Evolutionary conservation across 2,113 vertebrate species (phyloP).

Genomic region (mouse (Mus musculus)): GRCm39 chr3:26313001-26313500

Average conservation of each 20-base stretch:
- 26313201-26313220: constrained; percentile 78
- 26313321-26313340: constrained; percentile 53
- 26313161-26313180: constrained; percentile 78
- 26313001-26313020: too few relatives aligned
- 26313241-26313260: constrained; percentile 75
- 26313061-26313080: too few relatives aligned
- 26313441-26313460: background rate
- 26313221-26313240: constrained; percentile 74
- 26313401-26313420: constrained; percentile 11
- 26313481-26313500: background rate
- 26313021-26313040: background rate
- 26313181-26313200: constrained; percentile 75
- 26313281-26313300: constrained; percentile 76
- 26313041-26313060: background rate
- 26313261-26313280: constrained; percentile 83
- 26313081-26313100: background rate
- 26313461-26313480: constrained; percentile 52
- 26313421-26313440: background rate
- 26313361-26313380: constrained; percentile 11
- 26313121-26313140: constrained; percentile 78
- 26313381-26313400: constrained; percentile 9
- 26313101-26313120: background rate
- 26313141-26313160: constrained; percentile 76
- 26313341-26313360: constrained; percentile 41
- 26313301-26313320: constrained; percentile 62